Evolutionary conservation across 2,888 invertebrate genomes (phyloP).

Genomic region (Diarsia mendica): DNA sequence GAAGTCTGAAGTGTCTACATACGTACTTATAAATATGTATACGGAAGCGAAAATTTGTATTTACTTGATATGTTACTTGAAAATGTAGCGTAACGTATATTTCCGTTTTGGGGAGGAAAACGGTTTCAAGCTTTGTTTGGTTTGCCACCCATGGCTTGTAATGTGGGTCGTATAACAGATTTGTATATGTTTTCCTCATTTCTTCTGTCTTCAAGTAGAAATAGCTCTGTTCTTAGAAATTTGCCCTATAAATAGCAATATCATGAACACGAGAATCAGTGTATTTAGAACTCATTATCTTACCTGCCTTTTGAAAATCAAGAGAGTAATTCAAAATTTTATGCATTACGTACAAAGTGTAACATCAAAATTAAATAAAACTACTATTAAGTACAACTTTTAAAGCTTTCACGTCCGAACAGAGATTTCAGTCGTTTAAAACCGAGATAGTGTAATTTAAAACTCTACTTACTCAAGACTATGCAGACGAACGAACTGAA

Average conservation of each 20-base stretch:
- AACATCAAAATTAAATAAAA: conserved; percentile 27
- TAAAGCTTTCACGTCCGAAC: conserved; percentile 39
- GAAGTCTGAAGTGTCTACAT: conserved; percentile 2
- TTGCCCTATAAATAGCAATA: background rate
- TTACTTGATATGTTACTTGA: conserved; percentile 26
- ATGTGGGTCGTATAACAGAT: background rate
- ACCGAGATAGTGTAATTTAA: conserved; percentile 50
- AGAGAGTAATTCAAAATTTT: background rate
- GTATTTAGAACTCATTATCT: background rate
- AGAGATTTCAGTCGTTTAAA: conserved; percentile 42
- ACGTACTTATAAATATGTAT: background rate
- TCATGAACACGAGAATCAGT: background rate
- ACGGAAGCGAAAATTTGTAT: conserved; percentile 35
- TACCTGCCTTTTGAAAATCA: background rate
- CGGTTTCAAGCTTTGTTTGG: conserved; percentile 2
- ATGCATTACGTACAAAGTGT: conserved; percentile 24
- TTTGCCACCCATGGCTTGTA: conserved; percentile 27
- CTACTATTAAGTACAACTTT: conserved; percentile 16
- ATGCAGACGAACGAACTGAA: conserved; percentile 36
- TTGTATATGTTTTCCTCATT: background rate
- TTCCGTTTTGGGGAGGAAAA: conserved; percentile 9
- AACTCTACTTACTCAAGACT: conserved; percentile 35
- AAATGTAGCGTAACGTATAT: conserved; percentile 13
- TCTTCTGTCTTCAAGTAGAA: background rate
- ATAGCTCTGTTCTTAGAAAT: background rate